These are phyloP conservation scores for Clamator glandarius DNA, from an alignment of 2,797 vertebrate genomes.

Conservation along the genomic window DNA sequence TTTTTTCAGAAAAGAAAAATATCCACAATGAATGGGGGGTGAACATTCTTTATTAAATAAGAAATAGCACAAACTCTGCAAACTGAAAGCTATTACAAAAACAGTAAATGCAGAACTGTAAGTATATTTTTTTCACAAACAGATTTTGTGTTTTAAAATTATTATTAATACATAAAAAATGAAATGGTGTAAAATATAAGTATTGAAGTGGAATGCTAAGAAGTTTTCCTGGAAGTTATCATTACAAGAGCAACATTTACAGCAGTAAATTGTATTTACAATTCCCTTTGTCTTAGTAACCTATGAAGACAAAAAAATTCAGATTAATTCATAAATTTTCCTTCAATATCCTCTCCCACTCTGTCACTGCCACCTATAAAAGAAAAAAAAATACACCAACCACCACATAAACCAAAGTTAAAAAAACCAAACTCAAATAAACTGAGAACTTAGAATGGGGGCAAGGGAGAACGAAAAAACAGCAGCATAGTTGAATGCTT, in stretches of 20 bases:
- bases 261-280: neutral
- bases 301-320: neutral
- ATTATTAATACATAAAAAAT: neutral
- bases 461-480: neutral
- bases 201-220: neutral
- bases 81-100: neutral
- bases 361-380: neutral
- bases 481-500: accelerated
- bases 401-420: no score
- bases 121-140: neutral
- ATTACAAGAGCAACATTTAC: neutral
- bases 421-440: neutral
- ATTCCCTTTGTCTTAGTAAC: neutral
- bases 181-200: neutral
- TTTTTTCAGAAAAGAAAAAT: neutral
- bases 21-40: accelerated
- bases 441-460: neutral
- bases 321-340: neutral
- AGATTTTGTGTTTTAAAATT: neutral
- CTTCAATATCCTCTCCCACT: neutral
- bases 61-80: neutral
- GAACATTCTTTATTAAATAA: neutral
- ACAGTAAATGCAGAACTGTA: neutral
- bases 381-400: no score
- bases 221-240: neutral